Base-by-base conservation (phyloP, 2,888 invertebrate species). In the Lamellibrachia satsuma region DNA sequence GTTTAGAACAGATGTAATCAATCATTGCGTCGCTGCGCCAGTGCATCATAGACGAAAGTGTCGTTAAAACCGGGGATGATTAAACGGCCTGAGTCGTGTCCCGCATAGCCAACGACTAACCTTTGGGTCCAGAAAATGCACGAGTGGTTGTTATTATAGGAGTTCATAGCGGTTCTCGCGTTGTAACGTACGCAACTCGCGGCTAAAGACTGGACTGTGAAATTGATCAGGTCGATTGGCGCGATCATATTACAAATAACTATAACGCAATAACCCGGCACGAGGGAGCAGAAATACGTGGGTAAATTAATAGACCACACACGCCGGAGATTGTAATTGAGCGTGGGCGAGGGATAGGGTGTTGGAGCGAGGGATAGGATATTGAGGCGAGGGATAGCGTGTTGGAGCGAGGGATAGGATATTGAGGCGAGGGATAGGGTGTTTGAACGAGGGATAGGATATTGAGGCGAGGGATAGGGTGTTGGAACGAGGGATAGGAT, bases 221-320 rank as follows among this genome's bases (percentile, higher is more conserved):
- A 75, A 75, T 75, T 75, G 75, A n/a, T 75, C n/a, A 15, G 75
- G 75, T 75, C 75, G 75, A 75, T 75, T 75, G 75, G 75, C 75
- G 22, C 22, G 75, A 22, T 75, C 75, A 4, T 75, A 75, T 75
- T 75, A 75, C 75, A 75, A 75, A 75, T 75, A 75, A 75, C 75
- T 75, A 75, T 75, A 75, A 75, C 75, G 75, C 75, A 75, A 75
- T 75, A 75, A n/a, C 22, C 22, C 75, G 75, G 75, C 75, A n/a
- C 75, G 75, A 75, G 75, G 75, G 22, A 22, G 22, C 75, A 22
- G 75, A 75, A 75, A 75, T 75, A 75, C 22, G 75, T 75, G 75
- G 75, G 75, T 6, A 6, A 22, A 75, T 75, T 55, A 75, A 3
- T 15, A 11, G 75, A 75, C 75, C 75, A 75, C 75, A 75, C 75